phyloP scores from a whole-genome alignment of 2,113 vertebrate genomes.

The Pteropus alecto region DNA sequence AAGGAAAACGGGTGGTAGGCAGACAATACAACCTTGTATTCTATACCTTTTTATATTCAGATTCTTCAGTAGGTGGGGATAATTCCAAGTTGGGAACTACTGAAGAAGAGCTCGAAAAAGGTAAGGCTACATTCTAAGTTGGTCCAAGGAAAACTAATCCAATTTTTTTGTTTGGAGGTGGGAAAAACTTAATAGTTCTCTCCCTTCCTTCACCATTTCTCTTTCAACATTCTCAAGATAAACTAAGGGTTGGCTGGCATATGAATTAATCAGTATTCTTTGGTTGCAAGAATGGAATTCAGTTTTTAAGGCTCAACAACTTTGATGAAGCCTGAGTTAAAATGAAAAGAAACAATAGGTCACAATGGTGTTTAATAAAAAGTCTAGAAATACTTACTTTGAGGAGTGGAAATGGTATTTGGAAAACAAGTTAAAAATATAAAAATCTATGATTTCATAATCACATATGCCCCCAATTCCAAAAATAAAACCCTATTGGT shows the following conservation, averaged over 20 bases:
- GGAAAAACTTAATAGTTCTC: not conserved
- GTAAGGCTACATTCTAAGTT: not conserved
- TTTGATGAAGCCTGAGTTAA: not conserved
- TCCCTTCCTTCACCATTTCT: not conserved
- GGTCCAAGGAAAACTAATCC: not conserved
- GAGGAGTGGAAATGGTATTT: not conserved
- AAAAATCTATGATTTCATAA: not conserved
- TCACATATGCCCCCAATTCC: not conserved
- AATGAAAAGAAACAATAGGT: constrained; percentile 7
- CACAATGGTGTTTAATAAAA: constrained; percentile 16
- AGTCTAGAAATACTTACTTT: not conserved
- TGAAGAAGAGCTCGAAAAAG: not conserved
- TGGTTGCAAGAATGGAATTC: not conserved
- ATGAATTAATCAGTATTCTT: not conserved
- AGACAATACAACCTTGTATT: not conserved
- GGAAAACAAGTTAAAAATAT: not conserved
- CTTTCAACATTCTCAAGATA: not conserved
- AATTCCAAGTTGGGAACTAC: not conserved
- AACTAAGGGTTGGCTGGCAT: not conserved
- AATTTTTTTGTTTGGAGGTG: not conserved
- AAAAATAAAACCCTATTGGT: not conserved
- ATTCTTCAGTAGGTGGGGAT: not conserved
- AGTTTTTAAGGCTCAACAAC: not conserved
- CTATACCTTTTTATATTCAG: not conserved
- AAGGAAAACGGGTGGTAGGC: not conserved